Evolutionary conservation across 2,888 invertebrate genomes (phyloP).

Genomic region (Crossocerus cetratus): DNA sequence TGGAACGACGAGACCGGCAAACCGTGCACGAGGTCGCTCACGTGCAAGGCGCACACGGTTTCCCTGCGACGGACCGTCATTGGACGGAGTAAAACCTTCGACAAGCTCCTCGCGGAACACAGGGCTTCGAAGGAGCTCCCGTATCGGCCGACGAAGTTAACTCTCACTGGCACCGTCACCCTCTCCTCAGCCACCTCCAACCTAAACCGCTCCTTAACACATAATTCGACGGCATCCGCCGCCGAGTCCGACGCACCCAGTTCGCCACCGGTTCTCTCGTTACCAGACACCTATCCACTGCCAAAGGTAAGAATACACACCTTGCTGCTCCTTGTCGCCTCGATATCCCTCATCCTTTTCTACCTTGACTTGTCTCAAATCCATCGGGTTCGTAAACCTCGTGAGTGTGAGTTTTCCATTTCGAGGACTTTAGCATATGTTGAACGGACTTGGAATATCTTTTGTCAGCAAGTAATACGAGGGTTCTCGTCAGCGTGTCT

Average conservation of each 20-base stretch:
- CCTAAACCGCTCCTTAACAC: conserved; percentile 66
- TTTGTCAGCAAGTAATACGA: too few species aligned
- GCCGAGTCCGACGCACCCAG: conserved; percentile 81
- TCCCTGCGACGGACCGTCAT: conserved; percentile 84
- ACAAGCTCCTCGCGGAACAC: conserved; percentile 86
- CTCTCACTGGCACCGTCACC: conserved; percentile 61
- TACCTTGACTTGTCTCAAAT: not conserved
- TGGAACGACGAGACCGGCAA: conserved; percentile 82
- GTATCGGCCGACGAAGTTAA: conserved; percentile 66
- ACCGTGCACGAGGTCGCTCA: conserved; percentile 89
- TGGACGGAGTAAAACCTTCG: conserved; percentile 86
- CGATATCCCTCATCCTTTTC: conserved; percentile 4
- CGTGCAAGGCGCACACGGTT: conserved; percentile 84
- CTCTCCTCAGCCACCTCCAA: conserved; percentile 59
- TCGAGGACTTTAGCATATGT: not conserved
- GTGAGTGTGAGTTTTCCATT: not conserved
- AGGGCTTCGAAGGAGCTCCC: conserved; percentile 81
- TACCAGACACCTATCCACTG: conserved; percentile 75
- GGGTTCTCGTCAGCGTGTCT: too few species aligned
- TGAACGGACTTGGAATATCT: not conserved
- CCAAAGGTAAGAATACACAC: conserved; percentile 68
- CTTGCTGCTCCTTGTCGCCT: not conserved
- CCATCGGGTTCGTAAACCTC: not conserved
- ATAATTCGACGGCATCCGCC: conserved; percentile 78
- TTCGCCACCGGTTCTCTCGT: conserved; percentile 74